These are phyloP conservation scores for Nibea coibor DNA, from an alignment of 2,113 vertebrate genomes.

Conservation along the genomic window DNA sequence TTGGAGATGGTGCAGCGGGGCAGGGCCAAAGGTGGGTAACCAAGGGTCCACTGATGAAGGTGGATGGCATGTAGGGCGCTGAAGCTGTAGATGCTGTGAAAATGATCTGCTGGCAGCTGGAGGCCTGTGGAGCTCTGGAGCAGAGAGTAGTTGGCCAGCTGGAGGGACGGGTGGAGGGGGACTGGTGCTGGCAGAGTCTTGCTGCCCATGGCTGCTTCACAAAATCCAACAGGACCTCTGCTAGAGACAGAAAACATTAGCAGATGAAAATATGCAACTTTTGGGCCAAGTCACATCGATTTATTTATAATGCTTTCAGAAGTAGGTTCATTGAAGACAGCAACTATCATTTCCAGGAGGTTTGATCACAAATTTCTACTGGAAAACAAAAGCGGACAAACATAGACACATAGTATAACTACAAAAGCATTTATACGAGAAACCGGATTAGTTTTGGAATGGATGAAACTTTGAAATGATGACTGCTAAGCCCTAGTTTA, in stretches of 20 bases:
- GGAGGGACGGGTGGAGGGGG: conserved; percentile 95
- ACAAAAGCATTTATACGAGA: background rate
- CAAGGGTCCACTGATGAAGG: conserved; percentile 97
- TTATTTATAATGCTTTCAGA: background rate
- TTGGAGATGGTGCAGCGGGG: conserved; percentile 94
- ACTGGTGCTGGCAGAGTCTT: conserved; percentile 96
- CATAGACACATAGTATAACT: background rate
- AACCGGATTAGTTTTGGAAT: background rate
- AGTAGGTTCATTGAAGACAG: background rate
- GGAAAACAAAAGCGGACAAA: background rate
- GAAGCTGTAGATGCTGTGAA: conserved; percentile 95
- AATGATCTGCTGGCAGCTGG: conserved; percentile 92
- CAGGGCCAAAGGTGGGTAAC: conserved; percentile 91
- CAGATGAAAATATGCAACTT: conserved; percentile 12
- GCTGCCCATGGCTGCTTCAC: conserved; percentile 89
- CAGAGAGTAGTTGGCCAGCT: conserved; percentile 96
- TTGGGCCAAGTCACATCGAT: background rate
- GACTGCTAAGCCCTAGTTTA: background rate
- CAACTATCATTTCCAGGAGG: background rate
- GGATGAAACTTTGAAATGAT: background rate
- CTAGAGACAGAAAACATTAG: conserved; percentile 26
- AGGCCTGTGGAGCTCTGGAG: conserved; percentile 94
- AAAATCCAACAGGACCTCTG: conserved; percentile 24
- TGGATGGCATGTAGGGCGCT: conserved; percentile 95
- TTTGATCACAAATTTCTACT: background rate